Evolutionary conservation across 2,888 invertebrate species (phyloP).

Genomic region (Sphaerophoria taeniata): DNA sequence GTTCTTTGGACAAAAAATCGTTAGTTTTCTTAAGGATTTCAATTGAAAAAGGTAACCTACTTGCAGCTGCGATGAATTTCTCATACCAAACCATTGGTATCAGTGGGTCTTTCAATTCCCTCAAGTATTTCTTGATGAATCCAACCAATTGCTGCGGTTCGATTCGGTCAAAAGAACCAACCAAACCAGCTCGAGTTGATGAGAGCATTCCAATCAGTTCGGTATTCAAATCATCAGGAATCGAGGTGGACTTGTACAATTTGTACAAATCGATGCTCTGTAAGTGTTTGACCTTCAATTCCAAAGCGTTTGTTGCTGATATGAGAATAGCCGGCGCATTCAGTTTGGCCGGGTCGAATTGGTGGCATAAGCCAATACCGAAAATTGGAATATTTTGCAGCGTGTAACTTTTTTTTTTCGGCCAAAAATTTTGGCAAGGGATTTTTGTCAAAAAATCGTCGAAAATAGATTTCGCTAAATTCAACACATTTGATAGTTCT

Average conservation of each 20-base stretch:
- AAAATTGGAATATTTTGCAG: slow-evolving; percentile 83
- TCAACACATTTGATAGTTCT: too few relatives aligned
- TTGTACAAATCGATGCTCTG: slow-evolving; percentile 87
- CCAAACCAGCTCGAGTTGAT: slow-evolving; percentile 16
- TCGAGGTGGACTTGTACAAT: slow-evolving; percentile 84
- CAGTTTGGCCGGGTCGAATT: slow-evolving; percentile 84
- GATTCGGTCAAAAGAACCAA: slow-evolving; percentile 48
- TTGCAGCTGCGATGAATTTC: slow-evolving; percentile 86
- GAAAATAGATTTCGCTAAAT: too few relatives aligned
- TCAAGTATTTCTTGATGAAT: slow-evolving; percentile 88
- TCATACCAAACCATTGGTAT: slow-evolving; percentile 90
- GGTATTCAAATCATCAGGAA: slow-evolving; percentile 85
- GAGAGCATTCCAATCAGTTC: slow-evolving; percentile 77
- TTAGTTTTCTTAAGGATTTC: too few relatives aligned
- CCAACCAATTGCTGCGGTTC: slow-evolving; percentile 78
- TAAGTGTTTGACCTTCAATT: slow-evolving; percentile 79
- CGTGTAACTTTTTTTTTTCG: too few relatives aligned
- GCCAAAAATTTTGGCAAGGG: too few relatives aligned
- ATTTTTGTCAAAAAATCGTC: too few relatives aligned
- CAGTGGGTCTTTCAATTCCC: slow-evolving; percentile 90
- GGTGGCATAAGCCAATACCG: slow-evolving; percentile 87
- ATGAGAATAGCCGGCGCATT: slow-evolving; percentile 86
- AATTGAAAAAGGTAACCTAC: slow-evolving; percentile 72
- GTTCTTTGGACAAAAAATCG: slow-evolving; percentile 45
- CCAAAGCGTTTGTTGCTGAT: slow-evolving; percentile 86